Percentiles rank a stretch among this genome's conserved stretches.
phyloP scores from a whole-genome alignment of 2,797 vertebrate genomes.

The Gymnodraco acuticeps region DNA sequence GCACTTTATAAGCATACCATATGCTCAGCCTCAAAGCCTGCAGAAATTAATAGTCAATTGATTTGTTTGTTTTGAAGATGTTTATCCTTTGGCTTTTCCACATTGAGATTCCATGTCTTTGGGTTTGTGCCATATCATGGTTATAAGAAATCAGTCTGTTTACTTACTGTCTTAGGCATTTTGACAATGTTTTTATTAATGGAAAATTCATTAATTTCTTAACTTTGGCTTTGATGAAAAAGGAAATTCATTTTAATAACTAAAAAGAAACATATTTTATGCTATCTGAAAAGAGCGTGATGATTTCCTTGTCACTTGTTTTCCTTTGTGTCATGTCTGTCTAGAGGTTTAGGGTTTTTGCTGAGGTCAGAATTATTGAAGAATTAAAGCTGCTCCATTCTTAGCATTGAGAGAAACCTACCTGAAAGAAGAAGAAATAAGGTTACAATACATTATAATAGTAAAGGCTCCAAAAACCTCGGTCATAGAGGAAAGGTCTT shows the following conservation, averaged over 20 bases:
- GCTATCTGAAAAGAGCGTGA: constrained; percentile 69
- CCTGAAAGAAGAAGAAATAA: too few relatives aligned
- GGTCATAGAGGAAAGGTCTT: not conserved
- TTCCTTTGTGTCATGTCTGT: constrained; percentile 5
- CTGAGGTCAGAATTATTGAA: not conserved
- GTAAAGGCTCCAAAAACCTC: not conserved
- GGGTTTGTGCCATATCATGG: constrained; percentile 77
- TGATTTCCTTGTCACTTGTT: constrained; percentile 50
- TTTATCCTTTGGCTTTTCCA: constrained; percentile 72
- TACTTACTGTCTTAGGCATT: constrained; percentile 74
- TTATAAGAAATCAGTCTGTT: constrained; percentile 72
- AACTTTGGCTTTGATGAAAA: constrained; percentile 83
- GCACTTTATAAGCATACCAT: constrained; percentile 87
- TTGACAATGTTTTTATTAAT: constrained; percentile 82
- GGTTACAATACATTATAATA: not conserved
- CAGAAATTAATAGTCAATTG: constrained; percentile 75
- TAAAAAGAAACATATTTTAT: constrained; percentile 87
- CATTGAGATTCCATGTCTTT: constrained; percentile 78
- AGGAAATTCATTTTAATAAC: constrained; percentile 82
- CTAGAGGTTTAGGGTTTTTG: not conserved
- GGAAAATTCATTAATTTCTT: constrained; percentile 78
- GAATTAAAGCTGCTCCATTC: not conserved
- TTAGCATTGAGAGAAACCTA: not conserved
- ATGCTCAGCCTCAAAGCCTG: constrained; percentile 80
- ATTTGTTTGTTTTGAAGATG: constrained; percentile 68